Conservation (phyloP, 2,113 vertebrate species). For the Malurus alboscapulatus region DNA sequence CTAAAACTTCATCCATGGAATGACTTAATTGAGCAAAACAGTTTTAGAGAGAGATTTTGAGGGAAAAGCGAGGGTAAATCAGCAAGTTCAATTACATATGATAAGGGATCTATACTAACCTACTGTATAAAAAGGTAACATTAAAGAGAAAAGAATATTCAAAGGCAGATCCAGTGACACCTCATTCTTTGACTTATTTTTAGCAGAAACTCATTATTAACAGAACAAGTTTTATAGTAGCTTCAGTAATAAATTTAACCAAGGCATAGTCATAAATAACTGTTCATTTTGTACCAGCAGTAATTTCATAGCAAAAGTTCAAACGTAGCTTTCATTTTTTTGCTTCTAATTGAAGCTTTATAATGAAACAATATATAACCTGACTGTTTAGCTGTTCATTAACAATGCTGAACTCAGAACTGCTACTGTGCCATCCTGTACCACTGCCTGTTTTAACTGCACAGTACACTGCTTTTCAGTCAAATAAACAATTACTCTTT, state of each 20-base stretch:
- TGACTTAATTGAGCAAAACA: neutral
- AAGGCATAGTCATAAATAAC: neutral
- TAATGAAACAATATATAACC: neutral
- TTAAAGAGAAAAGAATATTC: neutral
- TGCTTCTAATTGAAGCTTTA: neutral
- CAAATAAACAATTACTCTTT: constrained; percentile 47
- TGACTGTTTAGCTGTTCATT: neutral
- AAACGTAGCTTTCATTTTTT: neutral
- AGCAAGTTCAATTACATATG: neutral
- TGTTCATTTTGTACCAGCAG: neutral
- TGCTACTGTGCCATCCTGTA: constrained; percentile 1
- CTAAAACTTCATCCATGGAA: neutral
- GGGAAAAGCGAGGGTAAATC: neutral
- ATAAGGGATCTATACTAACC: neutral
- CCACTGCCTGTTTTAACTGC: neutral
- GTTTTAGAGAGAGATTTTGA: neutral
- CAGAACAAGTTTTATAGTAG: neutral
- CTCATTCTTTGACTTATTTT: neutral
- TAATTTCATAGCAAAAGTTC: neutral
- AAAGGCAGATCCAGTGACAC: neutral
- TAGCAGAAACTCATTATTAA: neutral
- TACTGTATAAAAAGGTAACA: neutral
- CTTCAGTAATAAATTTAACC: neutral
- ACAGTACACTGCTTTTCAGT: neutral
- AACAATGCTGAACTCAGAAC: constrained; percentile 20